Percentiles rank a stretch among this genome's conserved stretches.
Conservation (phyloP, 2,113 vertebrate genomes). For the Narcine bancroftii region DNA sequence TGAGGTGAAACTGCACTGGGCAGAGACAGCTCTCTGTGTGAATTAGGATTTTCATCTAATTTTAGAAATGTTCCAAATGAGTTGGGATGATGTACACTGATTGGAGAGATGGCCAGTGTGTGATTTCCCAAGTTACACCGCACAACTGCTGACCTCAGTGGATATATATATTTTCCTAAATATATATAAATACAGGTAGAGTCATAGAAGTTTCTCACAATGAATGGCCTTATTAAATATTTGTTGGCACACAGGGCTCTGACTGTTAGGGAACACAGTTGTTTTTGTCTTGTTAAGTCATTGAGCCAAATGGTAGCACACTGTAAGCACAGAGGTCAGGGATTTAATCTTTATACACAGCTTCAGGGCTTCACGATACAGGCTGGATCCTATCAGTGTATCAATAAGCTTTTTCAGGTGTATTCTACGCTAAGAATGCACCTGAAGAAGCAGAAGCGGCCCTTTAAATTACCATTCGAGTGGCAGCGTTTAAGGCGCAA, state of each 20-base stretch:
- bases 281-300: neutral
- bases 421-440: too few species aligned
- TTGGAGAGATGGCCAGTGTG: neutral
- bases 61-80: neutral
- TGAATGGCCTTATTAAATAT: neutral
- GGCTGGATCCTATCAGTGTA: too few species aligned
- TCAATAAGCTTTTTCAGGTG: too few species aligned
- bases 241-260: neutral
- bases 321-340: neutral
- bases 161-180: neutral
- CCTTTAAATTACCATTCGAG: too few species aligned
- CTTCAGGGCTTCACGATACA: too few species aligned
- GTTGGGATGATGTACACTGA: too few species aligned
- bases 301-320: neutral
- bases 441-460: too few species aligned
- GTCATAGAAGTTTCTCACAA: neutral
- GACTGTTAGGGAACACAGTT: neutral
- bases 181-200: neutral
- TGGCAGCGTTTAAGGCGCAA: too few species aligned
- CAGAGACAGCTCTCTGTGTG: neutral
- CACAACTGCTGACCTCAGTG: too few species aligned
- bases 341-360: neutral
- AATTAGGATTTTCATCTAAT: neutral
- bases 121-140: neutral
- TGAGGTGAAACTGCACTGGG: neutral